Evolutionary conservation across 2,113 vertebrate species (phyloP), one percentile per base, ranked within the genome.

Genomic region (Hassar affinis): DNA sequence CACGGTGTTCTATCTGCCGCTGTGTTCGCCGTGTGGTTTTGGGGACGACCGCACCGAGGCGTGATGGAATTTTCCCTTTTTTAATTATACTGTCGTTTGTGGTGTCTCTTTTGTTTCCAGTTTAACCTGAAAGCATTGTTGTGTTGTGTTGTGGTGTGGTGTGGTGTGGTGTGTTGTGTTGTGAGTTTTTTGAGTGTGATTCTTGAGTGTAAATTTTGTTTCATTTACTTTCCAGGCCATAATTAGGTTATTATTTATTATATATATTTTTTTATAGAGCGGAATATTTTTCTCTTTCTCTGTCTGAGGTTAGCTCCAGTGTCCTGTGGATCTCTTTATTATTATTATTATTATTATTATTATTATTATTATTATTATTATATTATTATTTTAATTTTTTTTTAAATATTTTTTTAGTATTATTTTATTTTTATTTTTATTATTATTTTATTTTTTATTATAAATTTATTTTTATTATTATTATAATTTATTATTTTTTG

Each of bases 41-140:
- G 69, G 78, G 22, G 56, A 47, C 3, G 47, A 42, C 79, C 49
- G 0, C 79, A 68, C 22, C 18, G 38, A 81, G 66, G 57, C 61
- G 25, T 61, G 20, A 86, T 52, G 62, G 82, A 78, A 84, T 72
- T 45, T 45, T 86, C 52, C 30, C 57, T 78, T 84, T 78, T 35
- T 5, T n/a, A 57, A 75, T 78, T 42, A 18, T 15, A 49, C 59
- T 8, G 45, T 81, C 45, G 30, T 38, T 83, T 83, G n/a, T 35
- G 59, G 38, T 82, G 30, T n/a, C 11, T 22, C 11, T 77, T 2
- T n/a, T 52, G 33, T 54, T 52, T 52, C 68, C 68, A 71, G 68
- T 71, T 47, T 25, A 47, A 71, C 22, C 22, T 45, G 68, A 47
- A 14, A 2, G 12, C 68, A 71, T 47, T 42, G 64, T 68, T 47